These are phyloP conservation scores for Drosophila gunungcola DNA, from an alignment of 1,140 invertebrate genomes.

Conservation along the genomic window DNA sequence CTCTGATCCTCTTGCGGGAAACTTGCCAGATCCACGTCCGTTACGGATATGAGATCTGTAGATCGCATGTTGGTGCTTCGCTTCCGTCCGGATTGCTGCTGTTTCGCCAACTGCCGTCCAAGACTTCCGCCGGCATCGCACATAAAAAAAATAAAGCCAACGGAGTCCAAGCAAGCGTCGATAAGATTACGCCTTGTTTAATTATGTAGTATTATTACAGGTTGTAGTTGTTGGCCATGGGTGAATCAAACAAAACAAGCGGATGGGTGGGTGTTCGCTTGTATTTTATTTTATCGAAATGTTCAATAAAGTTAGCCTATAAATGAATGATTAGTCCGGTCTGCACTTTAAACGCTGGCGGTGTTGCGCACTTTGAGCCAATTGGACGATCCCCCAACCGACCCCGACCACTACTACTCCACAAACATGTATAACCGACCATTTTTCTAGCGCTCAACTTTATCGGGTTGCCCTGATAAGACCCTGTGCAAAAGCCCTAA, in stretches of 20 bases:
- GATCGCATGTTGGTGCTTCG: neutral
- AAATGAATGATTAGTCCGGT: slow-evolving; percentile 45
- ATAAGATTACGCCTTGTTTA: slow-evolving; percentile 52
- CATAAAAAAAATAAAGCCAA: neutral
- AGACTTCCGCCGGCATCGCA: slow-evolving; percentile 18
- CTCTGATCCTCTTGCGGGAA: neutral
- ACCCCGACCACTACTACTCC: neutral
- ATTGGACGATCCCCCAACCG: slow-evolving; percentile 19
- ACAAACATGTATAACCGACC: neutral
- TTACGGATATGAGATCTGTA: slow-evolving; percentile 2
- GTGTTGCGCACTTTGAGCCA: slow-evolving; percentile 63
- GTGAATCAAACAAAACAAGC: neutral
- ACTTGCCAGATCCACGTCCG: slow-evolving; percentile 2
- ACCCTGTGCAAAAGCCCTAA: slow-evolving; percentile 3
- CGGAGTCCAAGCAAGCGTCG: slow-evolving; percentile 1
- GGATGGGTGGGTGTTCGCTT: slow-evolving; percentile 15
- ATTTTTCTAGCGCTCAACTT: slow-evolving; percentile 2
- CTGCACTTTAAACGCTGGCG: slow-evolving; percentile 57
- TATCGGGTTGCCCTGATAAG: slow-evolving; percentile 25
- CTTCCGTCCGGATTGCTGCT: slow-evolving; percentile 12
- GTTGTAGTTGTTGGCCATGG: slow-evolving; percentile 13
- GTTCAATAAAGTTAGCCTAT: slow-evolving; percentile 51
- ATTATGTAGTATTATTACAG: slow-evolving; percentile 40
- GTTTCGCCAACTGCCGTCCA: slow-evolving; percentile 13
- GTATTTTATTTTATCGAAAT: slow-evolving; percentile 51